A percentile compares a stretch with the other conserved stretches of the same genome.
These are phyloP conservation scores for Ridgeia piscesae DNA, from an alignment of 1,140 invertebrate species.

Conservation along the genomic window DNA sequence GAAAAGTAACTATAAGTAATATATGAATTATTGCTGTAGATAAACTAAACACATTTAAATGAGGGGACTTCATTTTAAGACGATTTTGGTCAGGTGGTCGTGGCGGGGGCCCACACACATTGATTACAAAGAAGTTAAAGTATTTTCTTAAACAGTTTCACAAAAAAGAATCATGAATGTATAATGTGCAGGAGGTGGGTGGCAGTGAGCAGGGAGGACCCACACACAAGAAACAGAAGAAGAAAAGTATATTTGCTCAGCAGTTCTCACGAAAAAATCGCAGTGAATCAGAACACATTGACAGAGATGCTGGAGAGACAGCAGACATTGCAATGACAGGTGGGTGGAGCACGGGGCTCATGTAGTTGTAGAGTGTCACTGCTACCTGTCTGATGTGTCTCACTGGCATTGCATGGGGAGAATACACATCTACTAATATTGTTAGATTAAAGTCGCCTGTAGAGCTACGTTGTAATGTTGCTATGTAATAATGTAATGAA, in stretches of 20 bases:
- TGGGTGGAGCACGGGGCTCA: not conserved
- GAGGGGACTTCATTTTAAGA: too few relatives aligned
- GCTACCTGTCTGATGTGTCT: not conserved
- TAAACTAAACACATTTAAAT: too few relatives aligned
- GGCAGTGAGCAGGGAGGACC: not conserved
- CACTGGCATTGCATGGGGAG: too few relatives aligned
- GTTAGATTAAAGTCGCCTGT: too few relatives aligned
- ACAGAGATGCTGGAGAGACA: not conserved
- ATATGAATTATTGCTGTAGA: too few relatives aligned
- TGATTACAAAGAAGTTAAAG: not conserved
- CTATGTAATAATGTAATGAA: too few relatives aligned
- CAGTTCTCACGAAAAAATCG: constrained; percentile 34
- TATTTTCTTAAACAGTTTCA: too few relatives aligned
- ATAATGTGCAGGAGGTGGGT: not conserved
- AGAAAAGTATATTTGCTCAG: constrained; percentile 52
- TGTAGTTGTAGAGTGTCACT: not conserved
- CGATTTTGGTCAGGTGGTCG: too few relatives aligned
- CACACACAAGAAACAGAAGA: constrained; percentile 30
- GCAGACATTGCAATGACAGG: not conserved
- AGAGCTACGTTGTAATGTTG: too few relatives aligned
- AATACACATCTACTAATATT: too few relatives aligned
- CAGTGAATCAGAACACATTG: not conserved
- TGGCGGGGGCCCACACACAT: too few relatives aligned
- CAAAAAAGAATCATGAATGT: not conserved
- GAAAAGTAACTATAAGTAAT: too few relatives aligned